A percentile compares a stretch with the other conserved stretches of the same genome.
Evolutionary conservation across 2,797 vertebrate species (phyloP).

Genomic region (Clangula hyemalis): DNA sequence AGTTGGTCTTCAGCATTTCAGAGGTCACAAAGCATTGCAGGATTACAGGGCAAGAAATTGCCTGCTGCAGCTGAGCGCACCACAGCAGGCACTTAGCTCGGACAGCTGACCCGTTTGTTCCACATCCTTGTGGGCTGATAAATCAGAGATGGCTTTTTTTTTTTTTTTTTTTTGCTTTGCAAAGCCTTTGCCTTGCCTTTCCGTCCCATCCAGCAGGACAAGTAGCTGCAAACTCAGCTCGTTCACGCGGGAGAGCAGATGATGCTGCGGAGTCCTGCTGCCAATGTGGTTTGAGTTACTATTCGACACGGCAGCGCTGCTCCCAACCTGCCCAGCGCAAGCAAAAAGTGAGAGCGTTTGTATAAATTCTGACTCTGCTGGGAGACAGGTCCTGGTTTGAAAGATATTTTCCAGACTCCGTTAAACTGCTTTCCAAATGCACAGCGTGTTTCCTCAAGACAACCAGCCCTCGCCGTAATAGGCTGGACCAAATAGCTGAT

Average conservation of each 20-base stretch:
- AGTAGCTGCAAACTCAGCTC: neutral
- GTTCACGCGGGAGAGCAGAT: neutral
- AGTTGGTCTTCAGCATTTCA: neutral
- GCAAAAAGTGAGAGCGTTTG: neutral
- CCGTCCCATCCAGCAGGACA: rapidly evolving
- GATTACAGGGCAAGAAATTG: neutral
- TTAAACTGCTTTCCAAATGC: constrained; percentile 3
- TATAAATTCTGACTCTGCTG: neutral
- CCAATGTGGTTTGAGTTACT: neutral
- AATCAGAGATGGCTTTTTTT: neutral
- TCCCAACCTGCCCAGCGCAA: neutral
- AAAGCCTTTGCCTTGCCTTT: neutral
- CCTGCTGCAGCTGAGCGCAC: neutral
- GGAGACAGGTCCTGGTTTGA: constrained; percentile 8
- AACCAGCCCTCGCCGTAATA: neutral
- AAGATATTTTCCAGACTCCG: constrained; percentile 62
- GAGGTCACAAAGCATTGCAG: neutral
- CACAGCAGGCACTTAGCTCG: neutral
- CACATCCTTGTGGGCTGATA: neutral
- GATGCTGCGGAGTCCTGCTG: neutral
- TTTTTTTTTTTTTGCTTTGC: neutral
- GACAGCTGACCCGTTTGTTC: neutral
- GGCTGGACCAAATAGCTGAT: neutral
- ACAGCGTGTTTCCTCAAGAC: neutral
- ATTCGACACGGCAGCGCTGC: neutral